Conservation (phyloP, 2,888 invertebrate species). For the Halictus quadricinctus region DNA sequence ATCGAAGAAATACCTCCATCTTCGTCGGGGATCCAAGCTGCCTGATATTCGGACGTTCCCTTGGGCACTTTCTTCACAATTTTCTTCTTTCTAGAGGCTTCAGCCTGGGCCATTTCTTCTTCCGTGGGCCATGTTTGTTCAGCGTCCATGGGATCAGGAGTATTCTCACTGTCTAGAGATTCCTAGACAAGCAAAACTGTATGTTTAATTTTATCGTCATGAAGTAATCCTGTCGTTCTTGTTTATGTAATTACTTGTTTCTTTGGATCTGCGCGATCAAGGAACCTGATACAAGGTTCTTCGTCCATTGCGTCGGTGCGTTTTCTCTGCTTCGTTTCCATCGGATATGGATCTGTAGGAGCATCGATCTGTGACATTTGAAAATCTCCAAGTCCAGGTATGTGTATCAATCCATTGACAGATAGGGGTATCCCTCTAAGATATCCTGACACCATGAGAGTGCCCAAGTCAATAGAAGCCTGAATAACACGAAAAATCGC, state of each 20-base stretch:
- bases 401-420: constrained; percentile 94
- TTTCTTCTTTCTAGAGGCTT: constrained; percentile 86
- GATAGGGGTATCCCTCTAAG: constrained; percentile 92
- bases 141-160: constrained; percentile 95
- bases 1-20: constrained; percentile 82
- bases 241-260: constrained; percentile 83
- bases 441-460: constrained; percentile 93
- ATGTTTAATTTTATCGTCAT: neutral
- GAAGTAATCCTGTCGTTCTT: neutral
- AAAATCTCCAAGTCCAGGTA: constrained; percentile 96
- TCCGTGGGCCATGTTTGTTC: constrained; percentile 99
- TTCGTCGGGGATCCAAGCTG: constrained; percentile 94
- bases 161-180: constrained; percentile 86
- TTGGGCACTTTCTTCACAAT: constrained; percentile 93
- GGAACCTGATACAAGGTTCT: constrained; percentile 82
- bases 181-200: constrained; percentile 32
- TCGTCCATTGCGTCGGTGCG: constrained; percentile 62
- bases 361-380: constrained; percentile 93
- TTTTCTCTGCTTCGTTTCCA: constrained; percentile 80
- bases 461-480: constrained; percentile 84
- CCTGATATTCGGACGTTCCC: constrained; percentile 98
- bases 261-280: constrained; percentile 86
- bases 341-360: constrained; percentile 87
- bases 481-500: constrained; percentile 41
- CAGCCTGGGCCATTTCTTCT: constrained; percentile 92